Evolutionary conservation across 2,797 vertebrate genomes (phyloP), one percentile per base, ranked within the genome.

Genomic region (Neosilurus hyrtlii): DNA sequence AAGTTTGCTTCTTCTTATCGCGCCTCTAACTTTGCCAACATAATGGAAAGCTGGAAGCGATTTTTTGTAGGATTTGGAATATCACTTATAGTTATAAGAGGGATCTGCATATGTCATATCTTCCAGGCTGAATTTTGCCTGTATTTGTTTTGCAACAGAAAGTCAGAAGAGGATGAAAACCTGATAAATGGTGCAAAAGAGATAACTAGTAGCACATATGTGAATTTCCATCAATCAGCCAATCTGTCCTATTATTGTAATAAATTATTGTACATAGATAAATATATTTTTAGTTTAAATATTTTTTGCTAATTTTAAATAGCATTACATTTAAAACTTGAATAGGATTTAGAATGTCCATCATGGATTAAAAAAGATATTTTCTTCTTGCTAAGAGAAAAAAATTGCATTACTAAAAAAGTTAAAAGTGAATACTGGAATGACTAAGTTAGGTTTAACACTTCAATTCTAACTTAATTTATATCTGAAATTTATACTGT

Each of bases 31-130:
- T 10, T 65, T 74, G 59, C 77, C 20, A 57, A 26, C 26, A 54
- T 49, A 71, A 59, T 71, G 76, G 71, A 84, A 84, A 84, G 49
- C 77, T 86, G 81, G 85, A 74, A 84, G 35, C 59, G 35, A 10
- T 78, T 75, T 76, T 71, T 52, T n/a, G 35, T 20, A 67, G 76
- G 51, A 62, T 70, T 84, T 86, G 72, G 75, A 86, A 77, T 18
- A 61, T 78, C 51, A 74, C 49, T 5, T 30, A 30, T 15, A 66
- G 59, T 77, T 85, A 70, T 65, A 79, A 54, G 24, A 73, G 9
- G n/a, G 70, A 20, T 80, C 75, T 82, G 79, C 76, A 76, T 83
- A 78, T 75, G 68, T 24, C 78, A 81, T 30, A 30, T 30, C 30
- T 83, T 87, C 84, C 73, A 82, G 82, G n/a, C 74, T n/a, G 43